Percentiles rank a stretch among this genome's conserved stretches.
These are phyloP conservation scores for Eutolmus rufibarbis DNA, from an alignment of 2,888 invertebrate species.

Conservation along the genomic window DNA sequence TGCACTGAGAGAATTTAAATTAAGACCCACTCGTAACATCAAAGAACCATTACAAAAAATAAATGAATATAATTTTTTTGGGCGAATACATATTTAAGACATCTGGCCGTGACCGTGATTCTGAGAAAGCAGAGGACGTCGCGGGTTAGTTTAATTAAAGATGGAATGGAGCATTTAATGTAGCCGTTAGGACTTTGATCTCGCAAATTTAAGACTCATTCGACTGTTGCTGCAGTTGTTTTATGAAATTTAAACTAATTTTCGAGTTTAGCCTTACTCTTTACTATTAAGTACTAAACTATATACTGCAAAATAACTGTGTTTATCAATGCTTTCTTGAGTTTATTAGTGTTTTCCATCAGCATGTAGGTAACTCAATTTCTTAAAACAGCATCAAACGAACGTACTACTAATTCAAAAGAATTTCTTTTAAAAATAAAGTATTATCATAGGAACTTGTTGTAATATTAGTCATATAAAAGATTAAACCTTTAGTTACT, in stretches of 20 bases:
- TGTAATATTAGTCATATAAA: too few relatives aligned
- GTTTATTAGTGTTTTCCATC: too few relatives aligned
- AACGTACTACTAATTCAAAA: too few relatives aligned
- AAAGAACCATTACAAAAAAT: neutral
- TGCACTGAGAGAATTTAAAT: neutral
- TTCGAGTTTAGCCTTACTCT: neutral
- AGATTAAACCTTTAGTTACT: too few relatives aligned
- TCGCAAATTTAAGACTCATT: neutral
- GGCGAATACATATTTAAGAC: neutral
- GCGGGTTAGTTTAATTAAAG: neutral
- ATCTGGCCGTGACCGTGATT: neutral
- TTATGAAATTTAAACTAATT: neutral
- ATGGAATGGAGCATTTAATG: neutral
- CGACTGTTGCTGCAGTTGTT: neutral
- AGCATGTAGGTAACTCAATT: too few relatives aligned
- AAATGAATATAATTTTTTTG: neutral
- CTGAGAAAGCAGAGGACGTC: neutral
- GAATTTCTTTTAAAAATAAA: too few relatives aligned
- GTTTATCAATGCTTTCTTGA: too few relatives aligned
- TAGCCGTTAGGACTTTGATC: neutral
- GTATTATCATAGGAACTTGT: too few relatives aligned
- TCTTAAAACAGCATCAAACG: too few relatives aligned
- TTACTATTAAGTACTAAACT: too few relatives aligned
- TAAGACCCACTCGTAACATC: neutral
- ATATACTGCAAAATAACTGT: too few relatives aligned